Evolutionary conservation across 35 echinoderm and acorn worm species (phyloP).

Genomic region (Heliocidaris tuberculata): DNA sequence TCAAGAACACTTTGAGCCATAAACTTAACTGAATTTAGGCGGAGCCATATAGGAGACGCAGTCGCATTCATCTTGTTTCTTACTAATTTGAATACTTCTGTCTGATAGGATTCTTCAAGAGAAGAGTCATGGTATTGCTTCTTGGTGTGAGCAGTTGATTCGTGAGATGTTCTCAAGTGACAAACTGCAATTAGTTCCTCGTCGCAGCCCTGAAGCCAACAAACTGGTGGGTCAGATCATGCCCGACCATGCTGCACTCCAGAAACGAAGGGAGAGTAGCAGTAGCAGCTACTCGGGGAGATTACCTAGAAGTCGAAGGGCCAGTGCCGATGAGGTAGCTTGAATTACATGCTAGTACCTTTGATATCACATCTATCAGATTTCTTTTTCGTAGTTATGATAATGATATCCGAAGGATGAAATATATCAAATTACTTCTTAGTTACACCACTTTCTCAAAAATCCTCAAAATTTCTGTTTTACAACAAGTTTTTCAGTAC

Average conservation of each 20-base stretch:
- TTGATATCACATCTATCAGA: neutral
- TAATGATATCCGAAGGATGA: too few species aligned
- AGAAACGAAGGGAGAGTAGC: constrained; percentile 74
- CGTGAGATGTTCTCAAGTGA: constrained; percentile 76
- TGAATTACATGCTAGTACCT: neutral
- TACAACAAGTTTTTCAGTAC: neutral
- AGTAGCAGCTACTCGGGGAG: constrained; percentile 44
- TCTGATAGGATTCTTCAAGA: constrained; percentile 80
- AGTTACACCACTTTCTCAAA: neutral
- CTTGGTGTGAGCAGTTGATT: constrained; percentile 96
- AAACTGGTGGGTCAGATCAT: constrained; percentile 48
- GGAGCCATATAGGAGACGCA: too few species aligned
- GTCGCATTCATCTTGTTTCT: neutral
- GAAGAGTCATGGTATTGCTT: constrained; percentile 87
- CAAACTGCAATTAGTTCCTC: constrained; percentile 72
- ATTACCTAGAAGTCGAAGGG: constrained; percentile 56
- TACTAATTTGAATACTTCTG: neutral
- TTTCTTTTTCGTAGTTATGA: too few species aligned
- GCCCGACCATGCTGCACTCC: constrained; percentile 58
- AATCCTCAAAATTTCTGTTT: neutral
- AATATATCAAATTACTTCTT: too few species aligned
- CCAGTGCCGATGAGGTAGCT: constrained; percentile 62
- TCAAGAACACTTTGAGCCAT: too few species aligned
- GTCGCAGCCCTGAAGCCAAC: constrained; percentile 43
- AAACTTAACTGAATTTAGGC: too few species aligned